Base-by-base conservation (phyloP, 2,797 vertebrate genomes). In the Coranthus polyacanthus region DNA sequence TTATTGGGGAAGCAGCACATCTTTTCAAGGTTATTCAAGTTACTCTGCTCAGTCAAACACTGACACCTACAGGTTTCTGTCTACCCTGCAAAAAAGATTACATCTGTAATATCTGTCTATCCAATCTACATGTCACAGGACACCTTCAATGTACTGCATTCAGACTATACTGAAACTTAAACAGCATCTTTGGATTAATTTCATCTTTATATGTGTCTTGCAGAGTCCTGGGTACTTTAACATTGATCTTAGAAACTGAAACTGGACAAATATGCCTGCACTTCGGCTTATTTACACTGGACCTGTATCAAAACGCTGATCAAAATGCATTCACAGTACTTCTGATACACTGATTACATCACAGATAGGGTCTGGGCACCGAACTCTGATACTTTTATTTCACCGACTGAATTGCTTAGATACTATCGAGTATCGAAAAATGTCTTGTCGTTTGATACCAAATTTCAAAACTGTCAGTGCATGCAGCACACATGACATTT, bases 31-130 rank as follows among this genome's bases (percentile, higher is more conserved):
- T 81, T 76, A 83, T 61, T 46, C 61, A 55, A 75, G 67, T 73
- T 37, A 70, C 17, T 68, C 26, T 79, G 67, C 36, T 58, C 41
- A 61, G 84, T 77, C 22, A 60, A 84, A 91, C 80, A 92, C 82
- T 90, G 89, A 88, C 90, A 87, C 85, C 91, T 92, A 62, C 83
- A 88, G 87, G 88, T 43, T 46, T 36, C 44, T 59, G 37, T 29
- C n/a, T 53, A 41, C 37, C 45, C 56, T 84, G 74, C 76, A 88
- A 46, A 68, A 57, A 36, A 26, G 34, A 72, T 38, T 10, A 9
- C 11, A 32, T 32, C 29, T 32, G 29, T 32, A 32, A 32, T 32
- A 34, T 58, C 22, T 26, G 13, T 70, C 47, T 13, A 3, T 72
- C 46, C 53, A 44, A 44, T 12, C 16, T n/a, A 45, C 13, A 21